Base-by-base conservation (phyloP, 1,140 invertebrate species). In the Penaeus japonicus region DNA sequence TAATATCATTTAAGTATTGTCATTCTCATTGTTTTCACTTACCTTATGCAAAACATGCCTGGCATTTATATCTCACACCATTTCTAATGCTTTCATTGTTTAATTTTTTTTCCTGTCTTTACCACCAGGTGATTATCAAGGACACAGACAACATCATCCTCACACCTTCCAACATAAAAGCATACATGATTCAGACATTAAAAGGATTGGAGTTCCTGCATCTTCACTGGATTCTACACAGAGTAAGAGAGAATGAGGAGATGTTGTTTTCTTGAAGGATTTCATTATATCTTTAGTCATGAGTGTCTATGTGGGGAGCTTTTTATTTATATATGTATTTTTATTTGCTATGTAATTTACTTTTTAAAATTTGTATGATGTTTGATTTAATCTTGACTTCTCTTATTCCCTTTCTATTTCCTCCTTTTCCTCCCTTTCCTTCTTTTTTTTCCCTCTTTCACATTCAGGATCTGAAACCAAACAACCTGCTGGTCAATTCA, bases 121-220 rank as follows among this genome's bases (percentile, higher is more conserved):
- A 47, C 10, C 47, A 47, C 2, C 84, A 89, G 89, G 92, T 94
- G 59, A 92, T 95, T 30, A 94, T 95, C 62, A 94, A 94, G 91
- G 94, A 95, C 89, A 91, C 91, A 47, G 96, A 94, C 89, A 89
- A 87, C 79, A 90, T 90, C 47, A 97, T 99, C 55, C 93, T 99
- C 84, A 98, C 97, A 15, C 95, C 96, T 79, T 95, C 96, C 10
- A 97, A 99, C 93, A 98, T 99, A 53, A 99, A 99, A 93, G 95
- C 98, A 0, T 99, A 99, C 91, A 96, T 96, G 91, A 94, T 99
- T 57, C 98, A 99, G 95, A 99, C 98, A 30, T 92, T 99, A 15
- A 95, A 96, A 93, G 99, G 98, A 7, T 93, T 99, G 24, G 98
- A 99, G 93, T 99, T 99, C 93, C 93, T 99, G 12, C 99, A 99